Evolutionary conservation across 1,140 invertebrate genomes (phyloP).

Genomic region (Eriocheir sinensis): DNA sequence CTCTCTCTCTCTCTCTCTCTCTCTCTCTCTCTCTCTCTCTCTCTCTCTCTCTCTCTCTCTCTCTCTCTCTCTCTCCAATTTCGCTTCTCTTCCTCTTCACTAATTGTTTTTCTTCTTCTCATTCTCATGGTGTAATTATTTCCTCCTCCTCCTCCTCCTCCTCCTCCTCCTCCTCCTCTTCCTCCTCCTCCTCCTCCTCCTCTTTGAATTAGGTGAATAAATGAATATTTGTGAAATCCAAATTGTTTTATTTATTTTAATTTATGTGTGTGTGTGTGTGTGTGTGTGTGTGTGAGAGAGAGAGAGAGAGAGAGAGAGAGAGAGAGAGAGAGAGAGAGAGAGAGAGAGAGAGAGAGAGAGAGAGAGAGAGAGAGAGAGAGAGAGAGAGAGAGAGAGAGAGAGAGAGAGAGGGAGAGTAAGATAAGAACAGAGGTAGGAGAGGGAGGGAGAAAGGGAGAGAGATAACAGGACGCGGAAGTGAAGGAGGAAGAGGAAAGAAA

Average conservation of each 20-base stretch:
- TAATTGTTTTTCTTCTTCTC: background rate
- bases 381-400: no score
- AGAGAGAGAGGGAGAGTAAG: no score
- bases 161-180: background rate
- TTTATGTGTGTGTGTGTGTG: background rate
- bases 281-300: slow-evolving; percentile 19
- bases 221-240: background rate
- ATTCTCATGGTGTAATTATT: no score
- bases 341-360: no score
- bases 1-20: background rate
- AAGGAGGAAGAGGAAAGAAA: no score
- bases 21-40: background rate
- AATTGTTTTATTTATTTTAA: background rate
- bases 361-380: no score
- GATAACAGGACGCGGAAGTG: no score
- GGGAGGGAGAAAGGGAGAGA: no score
- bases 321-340: no score
- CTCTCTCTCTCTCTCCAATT: background rate
- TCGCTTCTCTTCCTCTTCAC: background rate
- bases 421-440: no score
- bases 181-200: background rate
- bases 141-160: background rate
- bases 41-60: slow-evolving; percentile 12
- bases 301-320: no score
- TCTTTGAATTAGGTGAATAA: background rate